These are phyloP conservation scores for Gambusia affinis DNA, from an alignment of 2,113 vertebrate genomes.

Conservation along the genomic window DNA sequence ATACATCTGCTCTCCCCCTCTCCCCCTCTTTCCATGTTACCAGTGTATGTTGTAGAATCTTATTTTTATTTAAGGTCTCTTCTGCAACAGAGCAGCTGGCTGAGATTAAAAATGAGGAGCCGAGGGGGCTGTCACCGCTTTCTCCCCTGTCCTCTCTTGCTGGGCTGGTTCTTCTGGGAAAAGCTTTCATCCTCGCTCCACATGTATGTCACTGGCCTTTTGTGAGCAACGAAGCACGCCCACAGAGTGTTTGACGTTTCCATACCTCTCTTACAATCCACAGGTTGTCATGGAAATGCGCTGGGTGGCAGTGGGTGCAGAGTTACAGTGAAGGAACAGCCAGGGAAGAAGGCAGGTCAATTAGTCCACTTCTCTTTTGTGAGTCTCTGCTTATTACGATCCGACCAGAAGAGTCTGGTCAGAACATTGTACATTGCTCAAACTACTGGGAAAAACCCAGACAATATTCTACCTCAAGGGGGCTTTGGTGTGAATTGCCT, in stretches of 20 bases:
- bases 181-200: slow-evolving; percentile 64
- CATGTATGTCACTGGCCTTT: slow-evolving; percentile 75
- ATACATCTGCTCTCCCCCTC: not conserved
- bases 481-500: slow-evolving; percentile 4
- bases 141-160: slow-evolving; percentile 35
- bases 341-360: slow-evolving; percentile 67
- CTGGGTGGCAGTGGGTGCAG: slow-evolving; percentile 57
- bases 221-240: slow-evolving; percentile 69
- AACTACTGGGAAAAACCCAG: slow-evolving; percentile 31
- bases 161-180: slow-evolving; percentile 74
- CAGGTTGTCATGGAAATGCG: slow-evolving; percentile 81
- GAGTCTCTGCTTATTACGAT: slow-evolving; percentile 40
- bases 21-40: slow-evolving; percentile 4
- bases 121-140: slow-evolving; percentile 10
- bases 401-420: slow-evolving; percentile 44
- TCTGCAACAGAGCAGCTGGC: slow-evolving; percentile 23
- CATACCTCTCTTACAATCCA: slow-evolving; percentile 79
- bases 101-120: slow-evolving; percentile 17
- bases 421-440: slow-evolving; percentile 30
- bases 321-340: slow-evolving; percentile 66
- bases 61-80: slow-evolving; percentile 6
- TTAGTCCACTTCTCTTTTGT: slow-evolving; percentile 72
- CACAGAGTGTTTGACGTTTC: slow-evolving; percentile 79
- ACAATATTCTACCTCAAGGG: slow-evolving; percentile 18
- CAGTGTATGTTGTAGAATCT: not conserved